Evolutionary conservation across 2,797 vertebrate species (phyloP), one percentile per base, ranked within the genome.

Genomic region (Neopelma chrysocephalum): DNA sequence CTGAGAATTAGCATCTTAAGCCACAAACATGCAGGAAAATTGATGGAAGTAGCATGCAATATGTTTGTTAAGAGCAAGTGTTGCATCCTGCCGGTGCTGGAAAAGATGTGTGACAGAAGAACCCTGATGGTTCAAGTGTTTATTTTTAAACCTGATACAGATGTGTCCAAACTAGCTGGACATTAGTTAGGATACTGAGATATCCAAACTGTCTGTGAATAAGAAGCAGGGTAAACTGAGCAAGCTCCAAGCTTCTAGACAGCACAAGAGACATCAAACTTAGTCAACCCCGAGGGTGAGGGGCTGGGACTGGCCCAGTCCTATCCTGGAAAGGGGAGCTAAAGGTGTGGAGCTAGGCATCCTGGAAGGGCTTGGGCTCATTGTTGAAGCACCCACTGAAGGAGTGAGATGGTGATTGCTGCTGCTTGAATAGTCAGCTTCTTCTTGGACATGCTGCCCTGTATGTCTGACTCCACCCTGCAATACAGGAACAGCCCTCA

Each of bases 81-180:
- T 81, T 94, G 83, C 72, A 90, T 83, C 48, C 27, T 76, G 12
- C n/a, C 42, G 50, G n/a, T 72, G n/a, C 12, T 72, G 66, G 34
- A 76, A 92, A 94, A 89, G 80, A 54, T 32, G 25, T 32, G n/a
- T 40, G 76, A 66, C n/a, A 42, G 57, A 95, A 47, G 38, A 73
- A 4, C 62, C n/a, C 36, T 56, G 25, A 40, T 40, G 48, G 43
- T 64, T 87, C 38, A 45, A 43, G 19, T 34, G 51, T 19, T 89
- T 77, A 27, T 64, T 91, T 43, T 81, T 78, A 85, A 89, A 73
- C 6, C 23, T 82, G 43, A 62, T 34, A 29, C 10, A 64, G 48
- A 70, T 53, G 20, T 64, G 40, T 53, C 38, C 48, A 57, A 71
- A 80, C 21, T 70, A 15, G 34, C 18, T 7, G 32, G 78, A 82